Conservation (phyloP, 2,888 invertebrate genomes). For the Coenonympha glycerion region DNA sequence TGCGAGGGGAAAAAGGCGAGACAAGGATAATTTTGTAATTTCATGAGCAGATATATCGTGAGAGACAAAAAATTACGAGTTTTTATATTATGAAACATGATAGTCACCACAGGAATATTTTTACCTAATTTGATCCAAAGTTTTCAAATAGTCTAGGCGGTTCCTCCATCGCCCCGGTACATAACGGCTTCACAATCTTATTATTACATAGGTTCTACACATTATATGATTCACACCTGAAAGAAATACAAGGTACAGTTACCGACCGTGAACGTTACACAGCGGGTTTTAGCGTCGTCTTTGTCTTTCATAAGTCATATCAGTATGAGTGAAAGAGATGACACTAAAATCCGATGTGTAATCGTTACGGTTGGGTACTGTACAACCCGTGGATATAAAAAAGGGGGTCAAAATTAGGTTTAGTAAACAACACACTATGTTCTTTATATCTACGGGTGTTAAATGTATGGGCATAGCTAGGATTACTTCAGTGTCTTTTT, state of each 20-base stretch:
- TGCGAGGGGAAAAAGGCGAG: not conserved
- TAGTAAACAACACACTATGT: too few relatives aligned
- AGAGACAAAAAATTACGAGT: not conserved
- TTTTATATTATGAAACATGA: not conserved
- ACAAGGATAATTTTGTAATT: not conserved
- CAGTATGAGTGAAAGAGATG: too few relatives aligned
- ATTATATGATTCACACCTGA: conserved; percentile 7
- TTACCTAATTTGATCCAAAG: conserved; percentile 1
- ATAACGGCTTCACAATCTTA: conserved; percentile 8
- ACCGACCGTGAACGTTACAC: too few relatives aligned
- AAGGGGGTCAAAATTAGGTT: too few relatives aligned
- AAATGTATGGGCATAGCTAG: conserved; percentile 7
- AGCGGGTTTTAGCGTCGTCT: too few relatives aligned
- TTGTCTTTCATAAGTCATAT: too few relatives aligned
- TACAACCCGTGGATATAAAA: too few relatives aligned
- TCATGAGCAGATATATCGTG: not conserved
- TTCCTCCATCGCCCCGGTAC: conserved; percentile 1
- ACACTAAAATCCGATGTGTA: too few relatives aligned
- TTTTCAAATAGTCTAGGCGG: not conserved
- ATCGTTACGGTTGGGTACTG: too few relatives aligned
- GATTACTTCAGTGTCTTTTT: not conserved
- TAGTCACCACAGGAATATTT: not conserved
- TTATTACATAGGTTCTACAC: conserved; percentile 7
- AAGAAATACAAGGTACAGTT: conserved; percentile 9
- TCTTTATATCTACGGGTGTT: too few relatives aligned